These are phyloP conservation scores for Chesias legatella DNA, from an alignment of 2,888 invertebrate species.

Conservation along the genomic window DNA sequence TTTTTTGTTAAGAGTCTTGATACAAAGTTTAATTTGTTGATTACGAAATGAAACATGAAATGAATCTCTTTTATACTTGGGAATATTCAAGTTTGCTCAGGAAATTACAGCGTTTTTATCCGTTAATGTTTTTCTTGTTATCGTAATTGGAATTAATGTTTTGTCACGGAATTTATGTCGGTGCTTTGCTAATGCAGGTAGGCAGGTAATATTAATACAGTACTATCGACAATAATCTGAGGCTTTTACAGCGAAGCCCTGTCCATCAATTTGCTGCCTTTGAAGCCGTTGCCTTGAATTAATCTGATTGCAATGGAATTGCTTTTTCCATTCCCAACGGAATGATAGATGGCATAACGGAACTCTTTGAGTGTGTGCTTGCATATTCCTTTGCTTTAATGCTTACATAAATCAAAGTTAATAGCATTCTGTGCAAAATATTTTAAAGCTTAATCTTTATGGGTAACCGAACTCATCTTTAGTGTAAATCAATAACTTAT, in stretches of 20 bases:
- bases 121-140: constrained; percentile 4
- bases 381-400: constrained; percentile 19
- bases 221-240: constrained; percentile 10
- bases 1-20: constrained; percentile 54
- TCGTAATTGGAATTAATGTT: neutral
- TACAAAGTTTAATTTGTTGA: constrained; percentile 44
- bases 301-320: constrained; percentile 25
- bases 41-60: constrained; percentile 37
- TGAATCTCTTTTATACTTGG: constrained; percentile 18
- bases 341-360: constrained; percentile 27
- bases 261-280: constrained; percentile 18
- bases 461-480: no score
- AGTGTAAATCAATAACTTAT: no score
- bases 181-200: no score
- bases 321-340: constrained; percentile 24
- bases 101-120: constrained; percentile 3
- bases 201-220: no score
- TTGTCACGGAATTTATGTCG: constrained; percentile 2
- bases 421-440: neutral
- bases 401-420: constrained; percentile 10
- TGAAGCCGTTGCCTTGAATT: constrained; percentile 18
- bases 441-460: no score
- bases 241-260: constrained; percentile 11
- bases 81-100: constrained; percentile 3
- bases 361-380: constrained; percentile 15